Conservation (phyloP, 2,888 invertebrate genomes). For the Sisyra terminalis region DNA sequence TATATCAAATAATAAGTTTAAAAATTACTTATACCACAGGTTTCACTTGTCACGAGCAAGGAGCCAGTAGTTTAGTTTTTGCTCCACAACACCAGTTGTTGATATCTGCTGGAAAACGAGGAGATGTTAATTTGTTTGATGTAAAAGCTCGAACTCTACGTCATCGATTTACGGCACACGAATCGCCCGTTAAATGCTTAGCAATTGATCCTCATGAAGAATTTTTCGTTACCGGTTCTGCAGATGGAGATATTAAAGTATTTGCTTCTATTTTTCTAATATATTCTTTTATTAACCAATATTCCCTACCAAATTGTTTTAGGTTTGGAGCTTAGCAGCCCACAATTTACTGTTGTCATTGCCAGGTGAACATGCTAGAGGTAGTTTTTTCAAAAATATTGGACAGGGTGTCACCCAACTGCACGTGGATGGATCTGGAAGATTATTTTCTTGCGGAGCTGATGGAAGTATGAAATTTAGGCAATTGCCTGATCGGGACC, state of each 20-base stretch:
- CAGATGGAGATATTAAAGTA: slow-evolving; percentile 86
- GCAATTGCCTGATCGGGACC: slow-evolving; percentile 69
- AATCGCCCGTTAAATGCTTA: slow-evolving; percentile 86
- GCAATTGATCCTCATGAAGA: slow-evolving; percentile 91
- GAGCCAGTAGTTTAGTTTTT: slow-evolving; percentile 76
- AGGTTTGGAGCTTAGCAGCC: slow-evolving; percentile 88
- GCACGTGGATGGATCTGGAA: slow-evolving; percentile 72
- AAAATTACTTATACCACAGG: slow-evolving; percentile 47
- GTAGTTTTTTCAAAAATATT: slow-evolving; percentile 94
- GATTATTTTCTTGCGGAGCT: slow-evolving; percentile 95
- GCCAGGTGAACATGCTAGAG: slow-evolving; percentile 86
- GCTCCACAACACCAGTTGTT: slow-evolving; percentile 87
- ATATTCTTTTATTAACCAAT: not conserved
- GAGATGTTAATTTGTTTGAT: slow-evolving; percentile 93
- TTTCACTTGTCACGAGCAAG: slow-evolving; percentile 88
- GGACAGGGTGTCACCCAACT: slow-evolving; percentile 94
- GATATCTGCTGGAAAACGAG: slow-evolving; percentile 93
- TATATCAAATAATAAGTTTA: slow-evolving; percentile 9
- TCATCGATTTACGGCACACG: slow-evolving; percentile 80
- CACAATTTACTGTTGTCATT: slow-evolving; percentile 78
- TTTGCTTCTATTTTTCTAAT: not conserved
- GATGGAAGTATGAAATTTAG: slow-evolving; percentile 98
- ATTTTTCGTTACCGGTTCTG: slow-evolving; percentile 89
- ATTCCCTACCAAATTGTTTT: slow-evolving; percentile 16
- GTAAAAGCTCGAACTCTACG: slow-evolving; percentile 76